Percentiles rank a stretch among this genome's conserved stretches.
These are phyloP conservation scores for Cordilura impudica DNA, from an alignment of 2,888 invertebrate genomes.

Conservation along the genomic window DNA sequence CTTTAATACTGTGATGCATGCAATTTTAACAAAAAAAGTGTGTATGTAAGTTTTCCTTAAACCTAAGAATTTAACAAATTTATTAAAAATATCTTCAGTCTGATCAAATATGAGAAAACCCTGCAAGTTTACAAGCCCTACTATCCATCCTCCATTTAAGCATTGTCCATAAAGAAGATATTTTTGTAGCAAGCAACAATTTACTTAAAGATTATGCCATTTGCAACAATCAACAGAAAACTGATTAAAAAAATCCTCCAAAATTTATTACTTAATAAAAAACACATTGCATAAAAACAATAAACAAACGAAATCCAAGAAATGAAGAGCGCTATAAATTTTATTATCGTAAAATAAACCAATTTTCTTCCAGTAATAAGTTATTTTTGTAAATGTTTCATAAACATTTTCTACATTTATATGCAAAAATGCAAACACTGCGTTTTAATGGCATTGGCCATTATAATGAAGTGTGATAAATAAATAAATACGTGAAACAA, in stretches of 20 bases:
- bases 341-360: slow-evolving; percentile 16
- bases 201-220: no score
- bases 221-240: no score
- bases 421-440: not conserved
- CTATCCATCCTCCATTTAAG: slow-evolving; percentile 16
- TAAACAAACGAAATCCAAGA: not conserved
- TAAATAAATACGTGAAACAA: not conserved
- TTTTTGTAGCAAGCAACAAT: no score
- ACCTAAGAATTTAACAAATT: no score
- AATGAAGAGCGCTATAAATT: slow-evolving; percentile 19
- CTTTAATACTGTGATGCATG: not conserved
- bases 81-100: no score
- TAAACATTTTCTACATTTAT: not conserved
- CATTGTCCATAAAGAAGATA: slow-evolving; percentile 11
- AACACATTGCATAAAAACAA: slow-evolving; percentile 2
- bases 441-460: slow-evolving; percentile 29
- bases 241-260: slow-evolving; percentile 6
- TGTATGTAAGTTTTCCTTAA: not conserved
- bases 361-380: slow-evolving; percentile 18
- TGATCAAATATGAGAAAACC: no score
- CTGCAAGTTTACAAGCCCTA: no score
- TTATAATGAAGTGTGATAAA: slow-evolving; percentile 30
- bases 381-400: slow-evolving; percentile 18
- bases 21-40: no score
- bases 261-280: slow-evolving; percentile 4